Percentiles rank a stretch among this genome's conserved stretches.
Evolutionary conservation across 1,140 invertebrate genomes (phyloP).

Genomic region (Pemphigus obesinymphae): DNA sequence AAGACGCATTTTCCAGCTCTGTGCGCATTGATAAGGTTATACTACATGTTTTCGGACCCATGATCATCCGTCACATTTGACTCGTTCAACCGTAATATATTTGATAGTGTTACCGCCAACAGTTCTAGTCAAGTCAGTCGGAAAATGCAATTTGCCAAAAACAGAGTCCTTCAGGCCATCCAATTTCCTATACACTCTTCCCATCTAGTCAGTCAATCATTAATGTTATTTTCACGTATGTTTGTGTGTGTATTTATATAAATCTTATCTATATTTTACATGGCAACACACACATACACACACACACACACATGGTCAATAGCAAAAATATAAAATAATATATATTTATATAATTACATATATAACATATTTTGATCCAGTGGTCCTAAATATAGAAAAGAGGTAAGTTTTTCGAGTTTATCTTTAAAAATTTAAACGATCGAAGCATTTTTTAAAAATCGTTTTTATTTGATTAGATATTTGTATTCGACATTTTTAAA

Average conservation of each 20-base stretch:
- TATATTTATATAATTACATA: too few relatives aligned
- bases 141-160: conserved; percentile 35
- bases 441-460: too few relatives aligned
- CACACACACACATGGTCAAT: too few relatives aligned
- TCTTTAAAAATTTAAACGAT: too few relatives aligned
- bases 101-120: conserved; percentile 26
- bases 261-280: too few relatives aligned
- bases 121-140: conserved; percentile 15
- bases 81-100: conserved; percentile 27
- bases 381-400: too few relatives aligned
- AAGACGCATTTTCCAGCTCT: conserved; percentile 32
- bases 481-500: too few relatives aligned
- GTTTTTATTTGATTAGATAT: too few relatives aligned
- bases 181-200: not conserved
- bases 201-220: not conserved
- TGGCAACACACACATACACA: too few relatives aligned
- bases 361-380: too few relatives aligned
- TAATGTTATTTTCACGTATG: not conserved
- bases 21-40: conserved; percentile 28
- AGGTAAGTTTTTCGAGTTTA: too few relatives aligned
- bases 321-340: too few relatives aligned
- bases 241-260: not conserved
- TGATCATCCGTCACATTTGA: conserved; percentile 39
- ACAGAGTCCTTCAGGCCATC: not conserved
- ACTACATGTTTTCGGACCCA: conserved; percentile 21